Evolutionary conservation across 2,113 vertebrate species (phyloP), one percentile per base, ranked within the genome.

Genomic region (Oenanthe oenanthe): DNA sequence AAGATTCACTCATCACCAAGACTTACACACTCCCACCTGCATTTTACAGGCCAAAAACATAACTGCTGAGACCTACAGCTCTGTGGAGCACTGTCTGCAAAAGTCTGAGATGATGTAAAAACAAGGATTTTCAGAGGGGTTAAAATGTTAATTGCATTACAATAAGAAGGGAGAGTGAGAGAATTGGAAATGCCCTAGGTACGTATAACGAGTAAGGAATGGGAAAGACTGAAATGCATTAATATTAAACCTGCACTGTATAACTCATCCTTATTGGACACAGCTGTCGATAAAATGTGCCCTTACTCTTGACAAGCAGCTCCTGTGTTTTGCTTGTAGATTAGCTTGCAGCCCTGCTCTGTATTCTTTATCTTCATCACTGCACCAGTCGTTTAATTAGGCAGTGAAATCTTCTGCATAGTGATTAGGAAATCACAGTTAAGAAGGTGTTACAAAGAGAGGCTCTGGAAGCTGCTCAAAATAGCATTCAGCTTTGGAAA

Each of bases 281-380:
- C 96, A 98, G 97, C 97, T 98, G 97, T 98, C 95, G 67, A 98
- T 98, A 98, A 97, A 98, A 97, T 98, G 97, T 97, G 96, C 97
- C 97, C 96, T 97, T 96, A 95, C 85, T 97, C 91, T 97, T 98
- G 96, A 98, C 97, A 98, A 97, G 97, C 94, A 95, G 91, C 94
- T 97, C 94, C 96, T 98, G 97, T 97, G 97, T 97, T 98, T 97
- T 97, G 97, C 95, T 97, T 98, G 95, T 97, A 98, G 97, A 98
- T 98, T 96, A 97, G 97, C 94, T 97, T 88, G 81, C 97, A 92
- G 95, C 86, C 87, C 98, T 98, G 96, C 81, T 98, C 97, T 97
- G 96, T 97, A 97, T 98, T 98, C 98, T 97, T 98, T 97, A 98
- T 98, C 97, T 97, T 97, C 97, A 97, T 98, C 97, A 97, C 97